Evolutionary conservation across 2,888 invertebrate genomes (phyloP).

Genomic region (Scaptomyza polygonia): DNA sequence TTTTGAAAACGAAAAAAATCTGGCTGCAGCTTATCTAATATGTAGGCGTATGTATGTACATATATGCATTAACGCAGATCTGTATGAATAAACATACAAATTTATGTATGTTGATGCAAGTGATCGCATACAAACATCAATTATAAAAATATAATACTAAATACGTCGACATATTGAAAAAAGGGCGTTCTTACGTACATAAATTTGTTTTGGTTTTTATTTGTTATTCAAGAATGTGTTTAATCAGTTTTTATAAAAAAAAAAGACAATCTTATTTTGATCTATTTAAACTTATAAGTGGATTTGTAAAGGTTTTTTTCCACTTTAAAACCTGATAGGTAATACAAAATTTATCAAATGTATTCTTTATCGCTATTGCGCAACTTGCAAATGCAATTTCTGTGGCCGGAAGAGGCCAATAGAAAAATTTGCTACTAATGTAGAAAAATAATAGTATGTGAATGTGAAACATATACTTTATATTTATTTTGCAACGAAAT

Average conservation of each 20-base stretch:
- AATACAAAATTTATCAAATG: background rate
- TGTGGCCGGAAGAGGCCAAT: background rate
- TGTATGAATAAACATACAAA: background rate
- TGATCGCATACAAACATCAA: background rate
- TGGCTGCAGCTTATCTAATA: constrained; percentile 8
- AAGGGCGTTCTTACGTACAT: background rate
- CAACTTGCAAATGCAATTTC: background rate
- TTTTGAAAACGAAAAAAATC: constrained; percentile 18
- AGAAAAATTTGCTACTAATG: no score
- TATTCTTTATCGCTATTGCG: background rate
- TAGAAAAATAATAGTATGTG: no score
- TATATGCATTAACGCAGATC: background rate
- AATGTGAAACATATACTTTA: no score
- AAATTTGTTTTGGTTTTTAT: background rate
- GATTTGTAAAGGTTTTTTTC: no score
- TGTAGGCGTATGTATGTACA: constrained; percentile 16
- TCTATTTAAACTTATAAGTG: no score
- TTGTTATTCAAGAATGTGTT: no score
- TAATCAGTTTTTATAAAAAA: no score
- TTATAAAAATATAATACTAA: background rate
- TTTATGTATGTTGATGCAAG: background rate
- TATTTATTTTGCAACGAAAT: no score
- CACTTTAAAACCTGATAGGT: no score
- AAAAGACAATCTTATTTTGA: no score
- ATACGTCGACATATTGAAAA: background rate